A percentile compares a stretch with the other conserved stretches of the same genome.
Conservation (phyloP, 2,113 vertebrate genomes). For the Gasterosteus aculeatus region DNA sequence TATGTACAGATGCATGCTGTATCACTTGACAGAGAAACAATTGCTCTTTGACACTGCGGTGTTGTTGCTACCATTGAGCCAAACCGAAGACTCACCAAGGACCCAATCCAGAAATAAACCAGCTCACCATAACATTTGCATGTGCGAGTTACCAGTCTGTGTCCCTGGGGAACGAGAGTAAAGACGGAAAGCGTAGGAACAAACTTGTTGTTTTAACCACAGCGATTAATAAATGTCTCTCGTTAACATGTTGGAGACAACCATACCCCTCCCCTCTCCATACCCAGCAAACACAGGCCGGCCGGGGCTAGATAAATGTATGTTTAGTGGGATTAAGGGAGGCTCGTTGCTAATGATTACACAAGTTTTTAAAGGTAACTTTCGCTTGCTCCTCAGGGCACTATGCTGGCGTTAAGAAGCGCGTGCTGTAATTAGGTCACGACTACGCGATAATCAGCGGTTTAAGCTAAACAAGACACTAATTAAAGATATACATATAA, state of each 20-base stretch:
- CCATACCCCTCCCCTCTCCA: slow-evolving; percentile 44
- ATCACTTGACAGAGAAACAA: slow-evolving; percentile 14
- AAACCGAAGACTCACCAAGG: slow-evolving; percentile 53
- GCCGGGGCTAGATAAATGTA: slow-evolving; percentile 79
- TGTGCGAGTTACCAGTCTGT: slow-evolving; percentile 50
- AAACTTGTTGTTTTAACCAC: slow-evolving; percentile 69
- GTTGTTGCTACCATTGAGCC: slow-evolving; percentile 30
- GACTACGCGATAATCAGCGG: slow-evolving; percentile 85
- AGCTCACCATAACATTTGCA: slow-evolving; percentile 25
- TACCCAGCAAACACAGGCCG: slow-evolving; percentile 62
- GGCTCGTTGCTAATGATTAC: slow-evolving; percentile 85
- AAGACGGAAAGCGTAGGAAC: slow-evolving; percentile 64
- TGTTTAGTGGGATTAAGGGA: slow-evolving; percentile 85
- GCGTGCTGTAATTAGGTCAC: slow-evolving; percentile 84
- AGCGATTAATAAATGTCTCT: slow-evolving; percentile 78
- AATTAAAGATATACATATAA: slow-evolving; percentile 90
- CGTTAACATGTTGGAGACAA: slow-evolving; percentile 68
- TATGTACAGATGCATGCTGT: neutral
- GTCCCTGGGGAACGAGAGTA: slow-evolving; percentile 63
- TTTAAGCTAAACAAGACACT: slow-evolving; percentile 88
- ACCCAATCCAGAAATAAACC: slow-evolving; percentile 24
- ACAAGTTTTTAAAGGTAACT: slow-evolving; percentile 87
- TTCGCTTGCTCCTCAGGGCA: slow-evolving; percentile 81
- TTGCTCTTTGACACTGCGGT: slow-evolving; percentile 11
- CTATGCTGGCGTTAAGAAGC: slow-evolving; percentile 77